phyloP scores from a whole-genome alignment of 2,113 vertebrate genomes.

The Forbesichthys papilliferus region DNA sequence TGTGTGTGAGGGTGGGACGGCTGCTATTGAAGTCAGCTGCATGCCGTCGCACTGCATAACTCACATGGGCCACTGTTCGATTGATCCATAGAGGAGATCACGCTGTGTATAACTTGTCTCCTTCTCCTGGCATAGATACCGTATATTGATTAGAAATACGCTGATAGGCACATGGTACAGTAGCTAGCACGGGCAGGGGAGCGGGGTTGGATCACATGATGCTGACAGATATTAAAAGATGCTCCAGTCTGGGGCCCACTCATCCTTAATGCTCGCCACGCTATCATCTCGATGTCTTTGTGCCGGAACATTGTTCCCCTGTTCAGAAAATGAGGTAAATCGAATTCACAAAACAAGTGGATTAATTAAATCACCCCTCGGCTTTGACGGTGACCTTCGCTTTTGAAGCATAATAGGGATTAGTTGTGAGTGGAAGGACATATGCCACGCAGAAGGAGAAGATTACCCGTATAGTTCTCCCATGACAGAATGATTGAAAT shows the following conservation, averaged over 20 bases:
- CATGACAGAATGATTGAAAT: conserved; percentile 69
- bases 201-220: conserved; percentile 63
- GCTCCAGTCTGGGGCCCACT: conserved; percentile 43
- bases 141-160: conserved; percentile 59
- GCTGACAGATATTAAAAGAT: conserved; percentile 52
- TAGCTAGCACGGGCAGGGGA: conserved; percentile 11
- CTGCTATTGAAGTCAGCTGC: conserved; percentile 68
- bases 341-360: conserved; percentile 79
- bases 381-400: conserved; percentile 77
- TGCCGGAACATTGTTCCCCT: conserved; percentile 67
- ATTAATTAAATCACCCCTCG: conserved; percentile 78
- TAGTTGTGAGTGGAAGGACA: conserved; percentile 72
- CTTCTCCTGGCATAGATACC: conserved; percentile 39
- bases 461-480: conserved; percentile 64
- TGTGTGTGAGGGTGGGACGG: conserved; percentile 52
- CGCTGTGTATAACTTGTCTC: conserved; percentile 38
- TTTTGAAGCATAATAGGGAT: conserved; percentile 73
- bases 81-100: conserved; percentile 43
- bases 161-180: conserved; percentile 34
- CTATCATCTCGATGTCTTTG: conserved; percentile 75
- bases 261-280: conserved; percentile 51
- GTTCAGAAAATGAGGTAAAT: conserved; percentile 75
- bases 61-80: conserved; percentile 50
- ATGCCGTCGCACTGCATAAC: conserved; percentile 71
- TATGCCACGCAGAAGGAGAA: conserved; percentile 69